Evolutionary conservation across 2,888 invertebrate species (phyloP), one percentile per base, ranked within the genome.

Genomic region (Acronicta alni): DNA sequence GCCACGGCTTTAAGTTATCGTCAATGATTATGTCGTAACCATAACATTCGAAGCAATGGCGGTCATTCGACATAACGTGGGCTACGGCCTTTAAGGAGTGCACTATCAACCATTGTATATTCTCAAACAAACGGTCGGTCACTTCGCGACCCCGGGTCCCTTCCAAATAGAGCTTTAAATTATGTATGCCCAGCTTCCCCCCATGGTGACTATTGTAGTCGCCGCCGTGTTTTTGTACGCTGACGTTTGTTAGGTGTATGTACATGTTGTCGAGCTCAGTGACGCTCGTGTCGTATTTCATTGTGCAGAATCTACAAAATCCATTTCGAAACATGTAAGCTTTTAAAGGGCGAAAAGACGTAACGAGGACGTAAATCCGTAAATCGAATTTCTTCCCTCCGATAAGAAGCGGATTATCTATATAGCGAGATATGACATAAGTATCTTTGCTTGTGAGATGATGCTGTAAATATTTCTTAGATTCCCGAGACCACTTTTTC

Each of bases 1-100:
- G 94, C 98, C 98, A 99, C 0, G 99, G 98, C 87, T 99, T 99
- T 45, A 99, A 91, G 82, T 97, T 97, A 84, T 98, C 97, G 88
- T 99, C 99, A 74, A 99, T 98, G 75, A 99, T 99, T 54, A 98
- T 98, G 83, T 99, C 99, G 87, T 98, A 99, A 52, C 99, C 99
- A 83, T 99, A 99, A 82, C 98, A 98, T 89, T 98, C 98, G 87
- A 97, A 98, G 85, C 98, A 98, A 88, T 98, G 98, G 54, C 97
- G 94, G 91, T 99, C 98, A 79, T 97, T 98, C 0, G 97, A 97
- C 95, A 99, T 98, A 16, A 98, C 97, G 12, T 98, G 97, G 4
- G 98, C 96, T 2, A 98, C 98, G 2, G 98, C 97, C 89, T 98
- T 98, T 67, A 99, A 89, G 0, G 98, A 98, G 88, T 99, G 98